These are phyloP conservation scores for Gadopsis marmoratus DNA, from an alignment of 2,797 vertebrate species.

Conservation along the genomic window DNA sequence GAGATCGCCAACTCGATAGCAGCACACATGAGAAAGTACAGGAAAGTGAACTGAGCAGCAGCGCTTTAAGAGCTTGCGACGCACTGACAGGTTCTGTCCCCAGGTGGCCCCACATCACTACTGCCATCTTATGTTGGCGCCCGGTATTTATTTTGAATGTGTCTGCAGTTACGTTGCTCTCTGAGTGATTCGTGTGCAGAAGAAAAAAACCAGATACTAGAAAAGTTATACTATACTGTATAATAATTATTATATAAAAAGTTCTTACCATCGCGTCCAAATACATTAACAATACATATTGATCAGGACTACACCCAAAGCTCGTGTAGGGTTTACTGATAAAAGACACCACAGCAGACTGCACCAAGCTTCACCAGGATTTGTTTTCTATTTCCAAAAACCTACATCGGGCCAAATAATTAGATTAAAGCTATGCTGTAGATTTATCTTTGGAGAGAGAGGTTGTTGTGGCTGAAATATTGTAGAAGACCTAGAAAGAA, in stretches of 20 bases:
- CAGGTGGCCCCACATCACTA: neutral
- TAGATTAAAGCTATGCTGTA: too few relatives aligned
- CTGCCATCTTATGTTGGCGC: neutral
- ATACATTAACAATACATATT: neutral
- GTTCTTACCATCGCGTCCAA: neutral
- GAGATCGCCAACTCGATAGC: conserved; percentile 91
- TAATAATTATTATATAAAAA: neutral
- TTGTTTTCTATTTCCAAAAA: too few relatives aligned
- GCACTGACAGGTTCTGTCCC: neutral
- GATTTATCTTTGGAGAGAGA: too few relatives aligned
- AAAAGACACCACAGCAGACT: neutral
- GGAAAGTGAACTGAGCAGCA: conserved; percentile 38
- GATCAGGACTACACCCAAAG: too few relatives aligned
- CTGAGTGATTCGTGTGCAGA: neutral
- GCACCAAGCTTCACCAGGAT: too few relatives aligned
- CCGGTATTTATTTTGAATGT: conserved; percentile 46
- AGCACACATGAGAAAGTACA: conserved; percentile 90
- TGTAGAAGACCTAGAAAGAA: too few relatives aligned
- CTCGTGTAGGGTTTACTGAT: too few relatives aligned
- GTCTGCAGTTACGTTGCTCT: conserved; percentile 27
- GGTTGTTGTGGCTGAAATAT: too few relatives aligned
- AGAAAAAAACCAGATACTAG: neutral
- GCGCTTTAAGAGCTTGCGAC: rapidly evolving
- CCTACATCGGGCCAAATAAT: too few relatives aligned
- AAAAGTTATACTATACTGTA: too few relatives aligned